Conservation (phyloP, 2,113 vertebrate genomes). For the Onychostruthus taczanowskii region DNA sequence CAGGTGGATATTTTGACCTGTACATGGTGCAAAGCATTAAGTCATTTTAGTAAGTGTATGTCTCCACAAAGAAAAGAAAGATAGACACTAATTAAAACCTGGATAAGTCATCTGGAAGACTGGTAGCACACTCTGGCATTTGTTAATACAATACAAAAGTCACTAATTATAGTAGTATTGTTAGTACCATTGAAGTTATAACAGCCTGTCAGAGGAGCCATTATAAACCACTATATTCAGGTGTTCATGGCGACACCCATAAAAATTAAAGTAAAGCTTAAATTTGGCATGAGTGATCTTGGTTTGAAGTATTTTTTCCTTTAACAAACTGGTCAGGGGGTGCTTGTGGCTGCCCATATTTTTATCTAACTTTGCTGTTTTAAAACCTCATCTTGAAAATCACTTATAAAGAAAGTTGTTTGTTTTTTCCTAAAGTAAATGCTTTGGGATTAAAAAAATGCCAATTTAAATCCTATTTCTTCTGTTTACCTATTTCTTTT, state of each 20-base stretch:
- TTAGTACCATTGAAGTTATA: slow-evolving; percentile 55
- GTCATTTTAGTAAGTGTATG: slow-evolving; percentile 58
- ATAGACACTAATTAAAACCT: slow-evolving; percentile 76
- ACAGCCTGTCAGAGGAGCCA: slow-evolving; percentile 55
- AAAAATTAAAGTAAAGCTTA: slow-evolving; percentile 47
- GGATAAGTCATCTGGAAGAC: slow-evolving; percentile 67
- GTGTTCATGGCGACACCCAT: slow-evolving; percentile 33
- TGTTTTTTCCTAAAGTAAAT: background rate
- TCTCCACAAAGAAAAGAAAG: slow-evolving; percentile 68
- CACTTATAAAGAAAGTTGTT: background rate
- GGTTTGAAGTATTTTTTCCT: background rate
- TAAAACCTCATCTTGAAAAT: background rate
- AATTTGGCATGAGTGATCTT: background rate
- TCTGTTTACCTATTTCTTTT: background rate
- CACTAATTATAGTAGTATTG: slow-evolving; percentile 71
- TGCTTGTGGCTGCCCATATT: background rate
- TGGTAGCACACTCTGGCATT: slow-evolving; percentile 70
- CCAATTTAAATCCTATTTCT: background rate
- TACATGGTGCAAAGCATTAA: slow-evolving; percentile 62
- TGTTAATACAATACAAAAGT: slow-evolving; percentile 74
- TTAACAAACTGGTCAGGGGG: background rate
- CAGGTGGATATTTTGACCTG: slow-evolving; percentile 75
- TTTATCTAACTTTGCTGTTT: background rate
- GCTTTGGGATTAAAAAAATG: background rate
- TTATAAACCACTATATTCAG: slow-evolving; percentile 57